Conservation (phyloP, 1,140 invertebrate species). For the Nylanderia fulva region DNA sequence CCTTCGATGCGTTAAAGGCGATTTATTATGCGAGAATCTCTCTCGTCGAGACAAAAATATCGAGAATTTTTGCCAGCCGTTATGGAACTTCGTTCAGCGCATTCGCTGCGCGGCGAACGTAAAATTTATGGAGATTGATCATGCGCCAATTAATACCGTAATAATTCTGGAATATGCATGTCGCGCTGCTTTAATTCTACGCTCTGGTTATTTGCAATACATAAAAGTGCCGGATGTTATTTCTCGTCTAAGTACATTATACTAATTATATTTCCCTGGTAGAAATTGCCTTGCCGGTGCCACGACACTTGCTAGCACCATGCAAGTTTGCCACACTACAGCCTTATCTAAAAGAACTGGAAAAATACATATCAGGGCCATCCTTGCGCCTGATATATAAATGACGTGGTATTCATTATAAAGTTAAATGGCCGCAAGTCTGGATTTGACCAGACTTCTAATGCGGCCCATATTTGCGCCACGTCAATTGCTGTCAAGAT, state of each 20-base stretch:
- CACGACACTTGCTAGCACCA: too few species aligned
- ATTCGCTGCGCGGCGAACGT: neutral
- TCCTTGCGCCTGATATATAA: too few species aligned
- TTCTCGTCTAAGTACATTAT: slow-evolving; percentile 37
- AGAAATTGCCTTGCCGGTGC: too few species aligned
- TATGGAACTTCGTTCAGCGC: neutral
- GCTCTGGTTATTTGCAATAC: slow-evolving; percentile 29
- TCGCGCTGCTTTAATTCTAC: slow-evolving; percentile 21
- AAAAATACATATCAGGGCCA: too few species aligned
- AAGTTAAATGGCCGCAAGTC: too few species aligned
- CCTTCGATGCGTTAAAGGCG: neutral
- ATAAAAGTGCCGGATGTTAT: neutral
- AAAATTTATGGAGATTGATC: slow-evolving; percentile 68
- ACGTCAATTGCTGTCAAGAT: too few species aligned
- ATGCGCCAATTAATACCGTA: slow-evolving; percentile 27
- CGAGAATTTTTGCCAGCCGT: neutral
- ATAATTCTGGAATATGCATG: slow-evolving; percentile 46
- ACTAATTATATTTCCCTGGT: neutral
- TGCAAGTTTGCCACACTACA: too few species aligned
- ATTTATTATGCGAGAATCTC: slow-evolving; percentile 45
- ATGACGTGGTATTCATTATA: too few species aligned
- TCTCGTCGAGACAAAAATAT: neutral
- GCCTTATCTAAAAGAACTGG: too few species aligned
- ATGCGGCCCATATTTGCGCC: too few species aligned
- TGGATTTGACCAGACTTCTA: too few species aligned